These are phyloP conservation scores for Cabera pusaria DNA, from an alignment of 2,888 invertebrate genomes.

Conservation along the genomic window DNA sequence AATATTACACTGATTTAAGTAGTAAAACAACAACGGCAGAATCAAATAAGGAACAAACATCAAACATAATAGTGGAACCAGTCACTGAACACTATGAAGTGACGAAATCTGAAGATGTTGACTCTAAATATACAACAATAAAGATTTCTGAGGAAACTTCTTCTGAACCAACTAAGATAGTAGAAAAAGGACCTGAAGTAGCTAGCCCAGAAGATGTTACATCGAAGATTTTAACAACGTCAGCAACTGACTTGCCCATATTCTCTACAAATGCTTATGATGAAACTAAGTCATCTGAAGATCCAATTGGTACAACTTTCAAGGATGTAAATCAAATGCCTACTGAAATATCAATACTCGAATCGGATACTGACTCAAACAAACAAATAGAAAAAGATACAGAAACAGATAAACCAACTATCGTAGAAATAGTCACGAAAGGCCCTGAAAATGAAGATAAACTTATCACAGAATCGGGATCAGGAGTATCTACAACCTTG, in stretches of 20 bases:
- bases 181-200: no score
- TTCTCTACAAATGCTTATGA: slow-evolving; percentile 9
- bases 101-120: slow-evolving; percentile 4
- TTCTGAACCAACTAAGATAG: slow-evolving; percentile 5
- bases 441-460: slow-evolving; percentile 10
- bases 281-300: slow-evolving; percentile 8
- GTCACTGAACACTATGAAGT: slow-evolving; percentile 1
- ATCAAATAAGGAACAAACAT: no score
- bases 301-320: slow-evolving; percentile 6
- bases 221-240: slow-evolving; percentile 2
- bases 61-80: no score
- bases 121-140: slow-evolving; percentile 8
- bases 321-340: slow-evolving; percentile 5
- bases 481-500: no score
- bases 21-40: no score
- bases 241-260: slow-evolving; percentile 7
- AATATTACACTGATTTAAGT: slow-evolving; percentile 3
- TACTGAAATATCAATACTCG: slow-evolving; percentile 10
- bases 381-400: slow-evolving; percentile 6
- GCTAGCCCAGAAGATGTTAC: slow-evolving; percentile 15
- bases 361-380: slow-evolving; percentile 7
- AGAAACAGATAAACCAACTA: slow-evolving; percentile 2
- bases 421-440: slow-evolving; percentile 6
- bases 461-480: slow-evolving; percentile 3
- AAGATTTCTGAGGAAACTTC: slow-evolving; percentile 8